These are phyloP conservation scores for Aspidapion aeneum DNA, from an alignment of 2,888 invertebrate genomes.

Conservation along the genomic window DNA sequence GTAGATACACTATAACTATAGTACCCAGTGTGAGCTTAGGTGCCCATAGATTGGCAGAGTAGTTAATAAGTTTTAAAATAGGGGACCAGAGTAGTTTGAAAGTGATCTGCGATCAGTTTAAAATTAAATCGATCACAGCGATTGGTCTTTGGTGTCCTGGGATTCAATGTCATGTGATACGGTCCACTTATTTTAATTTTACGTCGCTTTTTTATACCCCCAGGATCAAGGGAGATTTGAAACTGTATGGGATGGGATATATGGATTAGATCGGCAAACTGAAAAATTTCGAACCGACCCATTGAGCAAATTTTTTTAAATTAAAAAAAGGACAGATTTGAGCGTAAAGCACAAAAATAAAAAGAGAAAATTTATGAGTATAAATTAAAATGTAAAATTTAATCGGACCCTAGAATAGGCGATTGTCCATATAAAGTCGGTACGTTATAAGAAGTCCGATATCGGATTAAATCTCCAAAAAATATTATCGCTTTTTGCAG, in stretches of 20 bases:
- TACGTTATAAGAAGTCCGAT: no score
- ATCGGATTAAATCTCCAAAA: no score
- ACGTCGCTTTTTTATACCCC: slow-evolving; percentile 41
- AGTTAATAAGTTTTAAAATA: no score
- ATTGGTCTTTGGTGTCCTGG: slow-evolving; percentile 26
- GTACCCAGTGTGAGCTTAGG: no score
- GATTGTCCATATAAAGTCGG: neutral
- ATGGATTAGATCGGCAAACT: neutral
- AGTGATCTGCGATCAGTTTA: no score
- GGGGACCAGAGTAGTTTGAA: no score
- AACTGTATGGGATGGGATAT: neutral
- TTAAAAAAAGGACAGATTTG: neutral
- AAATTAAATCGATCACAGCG: neutral
- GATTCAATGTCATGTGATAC: slow-evolving; percentile 40
- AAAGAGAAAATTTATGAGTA: neutral
- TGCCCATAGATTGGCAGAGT: no score
- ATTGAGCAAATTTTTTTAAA: neutral
- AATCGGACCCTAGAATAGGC: neutral
- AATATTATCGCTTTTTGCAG: no score
- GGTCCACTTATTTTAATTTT: slow-evolving; percentile 52
- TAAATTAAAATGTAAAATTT: neutral
- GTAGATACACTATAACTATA: no score
- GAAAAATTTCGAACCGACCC: neutral
- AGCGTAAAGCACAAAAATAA: neutral
- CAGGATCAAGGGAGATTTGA: slow-evolving; percentile 20